These are phyloP conservation scores for Macrotrachela quadricornifera DNA, from an alignment of 1,140 invertebrate genomes.

Conservation along the genomic window DNA sequence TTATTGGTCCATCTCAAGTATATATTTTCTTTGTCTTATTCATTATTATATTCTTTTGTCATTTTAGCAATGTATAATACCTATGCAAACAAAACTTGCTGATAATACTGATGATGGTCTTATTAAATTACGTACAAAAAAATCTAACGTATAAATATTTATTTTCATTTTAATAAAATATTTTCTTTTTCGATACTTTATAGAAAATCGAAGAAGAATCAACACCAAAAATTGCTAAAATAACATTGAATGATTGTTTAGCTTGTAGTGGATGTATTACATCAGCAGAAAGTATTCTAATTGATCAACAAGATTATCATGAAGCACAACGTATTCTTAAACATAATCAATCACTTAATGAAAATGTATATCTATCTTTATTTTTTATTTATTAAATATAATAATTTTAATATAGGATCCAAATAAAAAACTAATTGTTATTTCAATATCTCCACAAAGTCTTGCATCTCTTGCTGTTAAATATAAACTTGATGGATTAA, in stretches of 20 bases:
- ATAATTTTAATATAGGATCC: slow-evolving; percentile 10
- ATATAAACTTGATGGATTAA: slow-evolving; percentile 27
- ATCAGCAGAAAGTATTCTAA: slow-evolving; percentile 82
- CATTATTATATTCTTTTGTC: slow-evolving; percentile 39
- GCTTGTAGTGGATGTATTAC: slow-evolving; percentile 97
- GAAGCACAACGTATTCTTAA: too few species aligned
- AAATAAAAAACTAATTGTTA: slow-evolving; percentile 36
- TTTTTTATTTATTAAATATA: slow-evolving; percentile 10
- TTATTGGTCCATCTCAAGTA: slow-evolving; percentile 89
- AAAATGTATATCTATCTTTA: neutral
- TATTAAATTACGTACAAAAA: neutral
- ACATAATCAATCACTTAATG: too few species aligned
- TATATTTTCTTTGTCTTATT: slow-evolving; percentile 9
- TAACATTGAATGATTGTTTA: slow-evolving; percentile 81
- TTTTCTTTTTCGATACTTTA: slow-evolving; percentile 10
- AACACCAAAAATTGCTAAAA: slow-evolving; percentile 64
- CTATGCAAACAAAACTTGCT: slow-evolving; percentile 41
- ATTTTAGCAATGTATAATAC: slow-evolving; percentile 21
- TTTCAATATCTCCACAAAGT: slow-evolving; percentile 71
- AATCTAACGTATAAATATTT: neutral
- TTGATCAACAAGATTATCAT: slow-evolving; percentile 51
- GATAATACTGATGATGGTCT: neutral
- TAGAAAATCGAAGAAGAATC: slow-evolving; percentile 29
- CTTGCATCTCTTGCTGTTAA: slow-evolving; percentile 53
- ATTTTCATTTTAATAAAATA: neutral